Conservation (phyloP, 2,888 invertebrate genomes). For the Petrolisthes cinctipes region DNA sequence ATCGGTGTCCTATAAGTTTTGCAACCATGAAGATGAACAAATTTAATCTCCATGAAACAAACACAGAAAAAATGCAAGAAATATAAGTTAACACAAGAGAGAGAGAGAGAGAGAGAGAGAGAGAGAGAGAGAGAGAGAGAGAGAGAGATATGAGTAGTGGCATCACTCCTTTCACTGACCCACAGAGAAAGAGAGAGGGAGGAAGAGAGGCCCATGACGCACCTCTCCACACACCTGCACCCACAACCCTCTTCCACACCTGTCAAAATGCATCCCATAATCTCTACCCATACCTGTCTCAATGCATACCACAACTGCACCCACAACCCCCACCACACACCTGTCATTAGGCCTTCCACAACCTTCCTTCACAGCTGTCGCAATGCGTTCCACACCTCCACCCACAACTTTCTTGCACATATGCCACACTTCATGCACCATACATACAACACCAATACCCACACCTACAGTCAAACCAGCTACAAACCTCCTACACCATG, state of each 20-base stretch:
- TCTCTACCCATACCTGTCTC: no score
- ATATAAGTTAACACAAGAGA: neutral
- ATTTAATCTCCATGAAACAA: no score
- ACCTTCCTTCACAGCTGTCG: neutral
- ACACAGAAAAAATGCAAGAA: neutral
- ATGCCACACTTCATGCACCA: no score
- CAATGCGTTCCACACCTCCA: neutral
- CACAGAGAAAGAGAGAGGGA: conserved; percentile 19
- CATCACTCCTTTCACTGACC: neutral
- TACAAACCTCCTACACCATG: neutral
- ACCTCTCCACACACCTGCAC: no score
- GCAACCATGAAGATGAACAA: no score
- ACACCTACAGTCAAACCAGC: neutral
- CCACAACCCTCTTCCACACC: no score
- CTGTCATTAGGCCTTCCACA: neutral
- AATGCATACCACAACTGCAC: neutral
- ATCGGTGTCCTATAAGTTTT: no score
- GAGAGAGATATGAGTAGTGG: neutral
- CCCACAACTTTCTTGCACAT: neutral
- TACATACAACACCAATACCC: neutral
- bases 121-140: conserved; percentile 6
- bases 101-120: neutral
- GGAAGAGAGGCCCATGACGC: neutral
- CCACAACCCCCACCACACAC: neutral
- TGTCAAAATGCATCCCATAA: no score